phyloP scores from a whole-genome alignment of 1,140 invertebrate genomes.

The Philotrypesis tridentata region DNA sequence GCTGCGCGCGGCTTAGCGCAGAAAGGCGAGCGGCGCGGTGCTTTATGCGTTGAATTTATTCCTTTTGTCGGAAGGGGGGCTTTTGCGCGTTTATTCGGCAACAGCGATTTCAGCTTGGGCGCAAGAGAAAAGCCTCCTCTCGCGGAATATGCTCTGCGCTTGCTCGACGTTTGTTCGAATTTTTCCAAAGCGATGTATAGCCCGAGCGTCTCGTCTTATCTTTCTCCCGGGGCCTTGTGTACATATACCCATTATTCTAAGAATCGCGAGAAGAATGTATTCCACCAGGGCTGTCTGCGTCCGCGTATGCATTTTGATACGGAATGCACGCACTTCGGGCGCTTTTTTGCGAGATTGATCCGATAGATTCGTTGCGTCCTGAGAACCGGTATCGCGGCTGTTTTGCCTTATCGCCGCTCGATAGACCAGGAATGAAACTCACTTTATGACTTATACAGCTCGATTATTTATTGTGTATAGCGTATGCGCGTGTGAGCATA shows the following conservation, averaged over 20 bases:
- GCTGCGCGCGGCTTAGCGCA: not conserved
- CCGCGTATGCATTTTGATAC: not conserved
- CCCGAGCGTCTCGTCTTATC: not conserved
- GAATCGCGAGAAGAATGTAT: slow-evolving; percentile 12
- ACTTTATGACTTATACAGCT: not conserved
- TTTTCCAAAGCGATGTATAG: not conserved
- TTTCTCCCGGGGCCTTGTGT: not conserved
- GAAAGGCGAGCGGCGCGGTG: not conserved
- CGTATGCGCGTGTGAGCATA: too few species aligned
- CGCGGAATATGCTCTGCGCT: not conserved
- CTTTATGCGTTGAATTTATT: slow-evolving; percentile 15
- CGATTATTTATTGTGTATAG: slow-evolving; percentile 39
- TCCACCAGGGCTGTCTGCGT: too few species aligned
- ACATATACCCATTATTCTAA: too few species aligned
- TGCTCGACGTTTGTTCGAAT: not conserved
- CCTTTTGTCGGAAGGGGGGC: not conserved
- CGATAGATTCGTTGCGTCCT: slow-evolving; percentile 8
- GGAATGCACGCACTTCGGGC: not conserved
- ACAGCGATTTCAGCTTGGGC: not conserved
- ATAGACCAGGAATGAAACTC: slow-evolving; percentile 15
- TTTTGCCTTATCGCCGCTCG: not conserved
- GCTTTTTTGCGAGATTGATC: slow-evolving; percentile 21
- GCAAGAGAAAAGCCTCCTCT: not conserved
- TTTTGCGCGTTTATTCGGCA: not conserved
- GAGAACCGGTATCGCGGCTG: not conserved